Percentiles rank a stretch among this genome's conserved stretches.
Conservation (phyloP, 2,888 invertebrate genomes). For the Melinopterus prodromus region DNA sequence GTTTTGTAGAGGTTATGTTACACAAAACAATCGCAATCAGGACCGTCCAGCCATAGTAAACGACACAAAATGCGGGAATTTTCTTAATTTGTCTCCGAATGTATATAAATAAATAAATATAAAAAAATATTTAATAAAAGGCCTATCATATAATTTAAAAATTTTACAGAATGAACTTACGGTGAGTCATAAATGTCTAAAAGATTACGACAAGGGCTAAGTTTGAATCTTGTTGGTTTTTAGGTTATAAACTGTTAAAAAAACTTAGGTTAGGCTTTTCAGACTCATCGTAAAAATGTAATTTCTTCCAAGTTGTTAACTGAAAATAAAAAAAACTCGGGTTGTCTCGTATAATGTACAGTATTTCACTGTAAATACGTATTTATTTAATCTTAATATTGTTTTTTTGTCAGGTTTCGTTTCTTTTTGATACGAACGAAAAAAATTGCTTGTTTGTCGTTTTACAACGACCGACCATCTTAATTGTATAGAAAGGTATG, state of each 20-base stretch:
- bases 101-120: not conserved
- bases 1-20: too few species aligned
- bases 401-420: not conserved
- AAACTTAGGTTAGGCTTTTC: too few species aligned
- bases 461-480: not conserved
- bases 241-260: too few species aligned
- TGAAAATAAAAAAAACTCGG: slow-evolving; percentile 9
- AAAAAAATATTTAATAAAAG: not conserved
- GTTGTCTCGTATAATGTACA: slow-evolving; percentile 18
- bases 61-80: not conserved
- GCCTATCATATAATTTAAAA: not conserved
- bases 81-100: not conserved
- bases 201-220: too few species aligned
- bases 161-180: too few species aligned
- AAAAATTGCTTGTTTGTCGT: not conserved
- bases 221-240: too few species aligned
- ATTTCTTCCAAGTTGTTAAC: not conserved
- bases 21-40: too few species aligned
- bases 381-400: slow-evolving; percentile 20
- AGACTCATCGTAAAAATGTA: not conserved
- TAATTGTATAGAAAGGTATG: not conserved
- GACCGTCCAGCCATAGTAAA: not conserved
- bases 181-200: too few species aligned
- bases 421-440: not conserved
- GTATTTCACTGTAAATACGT: slow-evolving; percentile 25